Conservation (phyloP, 2,113 vertebrate species). For the Gavia stellata region DNA sequence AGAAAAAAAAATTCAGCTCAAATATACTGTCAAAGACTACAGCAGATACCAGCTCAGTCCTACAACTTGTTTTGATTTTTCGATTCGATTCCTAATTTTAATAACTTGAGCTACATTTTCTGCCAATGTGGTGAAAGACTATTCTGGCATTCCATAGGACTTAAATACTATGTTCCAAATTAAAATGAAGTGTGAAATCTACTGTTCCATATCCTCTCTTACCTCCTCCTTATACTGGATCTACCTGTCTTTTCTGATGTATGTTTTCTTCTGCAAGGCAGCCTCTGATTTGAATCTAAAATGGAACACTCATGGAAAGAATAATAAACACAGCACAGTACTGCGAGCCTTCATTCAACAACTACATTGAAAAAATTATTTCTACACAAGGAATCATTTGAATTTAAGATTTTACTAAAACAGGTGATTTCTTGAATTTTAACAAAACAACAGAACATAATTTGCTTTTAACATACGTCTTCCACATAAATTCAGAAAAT, state of each 20-base stretch:
- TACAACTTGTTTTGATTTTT: not conserved
- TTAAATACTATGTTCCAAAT: not conserved
- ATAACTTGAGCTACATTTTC: not conserved
- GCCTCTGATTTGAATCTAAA: not conserved
- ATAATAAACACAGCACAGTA: not conserved
- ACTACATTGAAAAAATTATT: not conserved
- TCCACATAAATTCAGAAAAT: not conserved
- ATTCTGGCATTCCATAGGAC: not conserved
- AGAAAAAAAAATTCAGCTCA: not conserved
- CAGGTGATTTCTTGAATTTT: not conserved
- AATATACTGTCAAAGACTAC: not conserved
- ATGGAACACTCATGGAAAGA: not conserved
- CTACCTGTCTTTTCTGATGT: not conserved
- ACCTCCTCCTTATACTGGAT: not conserved
- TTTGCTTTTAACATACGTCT: not conserved
- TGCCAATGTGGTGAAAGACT: not conserved
- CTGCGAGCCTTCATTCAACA: not conserved
- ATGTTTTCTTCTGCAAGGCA: not conserved
- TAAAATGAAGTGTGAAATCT: not conserved
- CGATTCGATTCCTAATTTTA: not conserved
- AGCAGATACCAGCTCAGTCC: not conserved
- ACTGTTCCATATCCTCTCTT: not conserved
- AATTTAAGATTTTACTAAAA: not conserved
- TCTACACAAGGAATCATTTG: not conserved
- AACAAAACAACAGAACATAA: not conserved